Evolutionary conservation across 1,140 invertebrate genomes (phyloP).

Genomic region (Ceratina japonica): DNA sequence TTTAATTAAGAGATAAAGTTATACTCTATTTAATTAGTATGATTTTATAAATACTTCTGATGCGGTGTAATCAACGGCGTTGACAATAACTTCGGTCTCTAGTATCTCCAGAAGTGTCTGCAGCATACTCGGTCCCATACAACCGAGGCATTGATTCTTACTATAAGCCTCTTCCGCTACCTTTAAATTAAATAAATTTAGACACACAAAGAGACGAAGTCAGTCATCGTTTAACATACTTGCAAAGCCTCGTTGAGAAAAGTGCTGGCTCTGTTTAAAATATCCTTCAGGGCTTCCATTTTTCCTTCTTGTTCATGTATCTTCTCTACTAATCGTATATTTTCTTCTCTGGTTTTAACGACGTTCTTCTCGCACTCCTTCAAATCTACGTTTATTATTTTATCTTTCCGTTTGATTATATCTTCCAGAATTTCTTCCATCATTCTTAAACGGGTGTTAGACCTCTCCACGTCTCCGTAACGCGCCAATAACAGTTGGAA

Average conservation of each 20-base stretch:
- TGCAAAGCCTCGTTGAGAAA: constrained; percentile 82
- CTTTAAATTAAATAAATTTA: constrained; percentile 41
- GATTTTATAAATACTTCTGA: constrained; percentile 55
- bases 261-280: constrained; percentile 81
- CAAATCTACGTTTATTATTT: constrained; percentile 77
- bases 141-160: constrained; percentile 52
- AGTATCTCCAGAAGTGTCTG: constrained; percentile 70
- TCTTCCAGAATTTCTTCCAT: constrained; percentile 70
- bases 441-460: constrained; percentile 55
- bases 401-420: constrained; percentile 72
- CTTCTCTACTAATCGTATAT: constrained; percentile 76
- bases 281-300: constrained; percentile 78
- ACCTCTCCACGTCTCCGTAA: constrained; percentile 79
- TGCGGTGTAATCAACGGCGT: constrained; percentile 35
- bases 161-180: constrained; percentile 48
- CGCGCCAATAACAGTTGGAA: constrained; percentile 73
- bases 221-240: constrained; percentile 55
- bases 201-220: no score
- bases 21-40: neutral
- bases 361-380: constrained; percentile 82
- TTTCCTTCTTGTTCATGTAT: constrained; percentile 79
- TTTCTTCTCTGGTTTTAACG: constrained; percentile 78
- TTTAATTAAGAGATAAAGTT: neutral
- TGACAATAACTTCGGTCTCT: constrained; percentile 32
- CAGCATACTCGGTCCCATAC: constrained; percentile 66